Base-by-base conservation (phyloP, 2,888 invertebrate genomes). In the Gordius sp. region DNA sequence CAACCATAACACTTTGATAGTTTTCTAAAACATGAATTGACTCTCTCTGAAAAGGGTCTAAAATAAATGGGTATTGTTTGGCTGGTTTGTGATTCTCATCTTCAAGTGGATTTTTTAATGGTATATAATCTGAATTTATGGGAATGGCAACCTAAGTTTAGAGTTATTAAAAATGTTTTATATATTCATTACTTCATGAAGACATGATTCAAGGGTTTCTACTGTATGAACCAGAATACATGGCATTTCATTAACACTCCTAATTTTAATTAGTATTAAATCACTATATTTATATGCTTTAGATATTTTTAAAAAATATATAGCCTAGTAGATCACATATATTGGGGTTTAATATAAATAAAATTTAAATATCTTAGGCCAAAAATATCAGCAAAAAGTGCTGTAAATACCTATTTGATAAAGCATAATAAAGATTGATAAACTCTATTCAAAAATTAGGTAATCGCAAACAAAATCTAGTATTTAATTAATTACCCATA, bases 31-130 rank as follows among this genome's bases (percentile, higher is more conserved):
- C 99, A 56, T 82, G 70, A 61, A 93, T 81, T 1, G 93, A 89
- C 70, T 91, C 86, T 64, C 83, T 85, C 68, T 99, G 97, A 70
- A 99, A 99, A 0, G 91, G 82, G 77, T 99, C 97, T 59, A 99
- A 73, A 58, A 81, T 79, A 66, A 99, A 99, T 60, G 80, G 79
- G 68, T 91, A 99, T 60, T 80, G 80, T 68, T 87, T 87, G 0
- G 83, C 82, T 1, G 91, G 84, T 62, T 79, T 78, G 16, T 2
- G 41, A 47, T 13, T 33, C 8, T 13, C n/a, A 13, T 33, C 39
- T 33, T 33, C 8, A 8, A 13, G 39, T 33, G 16, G 8, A 25
- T 54, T 20, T 26, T 54, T 54, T 28, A 54, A 54, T 8, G 55
- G 27, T 8, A 54, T 13, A 54, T 54, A 54, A 4, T 54, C 55